Percentiles rank a stretch among this genome's conserved stretches.
Evolutionary conservation across 2,888 invertebrate genomes (phyloP).

Genomic region (Stenotaenia linearis): DNA sequence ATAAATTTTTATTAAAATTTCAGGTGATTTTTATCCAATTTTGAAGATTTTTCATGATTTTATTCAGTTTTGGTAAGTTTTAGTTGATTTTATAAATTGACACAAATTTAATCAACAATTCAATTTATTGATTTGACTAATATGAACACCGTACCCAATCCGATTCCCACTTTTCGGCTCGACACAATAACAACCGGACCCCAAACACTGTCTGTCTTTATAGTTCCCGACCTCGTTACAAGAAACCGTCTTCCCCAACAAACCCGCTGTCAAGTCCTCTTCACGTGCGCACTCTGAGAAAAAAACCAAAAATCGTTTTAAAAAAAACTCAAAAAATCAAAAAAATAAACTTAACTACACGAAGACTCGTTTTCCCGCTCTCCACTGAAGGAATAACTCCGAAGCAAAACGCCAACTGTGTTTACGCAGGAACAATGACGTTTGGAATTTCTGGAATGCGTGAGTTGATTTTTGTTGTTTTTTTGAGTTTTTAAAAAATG

Average conservation of each 20-base stretch:
- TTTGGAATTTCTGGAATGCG: not conserved
- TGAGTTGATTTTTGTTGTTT: no score
- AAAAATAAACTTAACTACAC: not conserved
- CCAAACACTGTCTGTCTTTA: not conserved
- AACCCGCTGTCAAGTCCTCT: not conserved
- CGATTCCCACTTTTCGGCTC: not conserved
- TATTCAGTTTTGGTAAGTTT: not conserved
- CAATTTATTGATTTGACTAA: not conserved
- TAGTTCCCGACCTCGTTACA: slow-evolving; percentile 14
- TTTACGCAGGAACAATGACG: not conserved
- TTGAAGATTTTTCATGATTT: not conserved
- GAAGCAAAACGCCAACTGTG: not conserved
- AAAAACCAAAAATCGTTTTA: not conserved
- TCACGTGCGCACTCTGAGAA: not conserved
- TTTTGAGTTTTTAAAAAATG: no score
- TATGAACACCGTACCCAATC: not conserved
- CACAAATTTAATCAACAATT: not conserved
- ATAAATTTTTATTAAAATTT: no score
- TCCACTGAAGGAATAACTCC: not conserved
- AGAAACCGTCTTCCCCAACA: not conserved
- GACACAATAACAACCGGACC: slow-evolving; percentile 1
- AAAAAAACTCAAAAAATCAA: not conserved
- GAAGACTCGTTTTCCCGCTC: not conserved
- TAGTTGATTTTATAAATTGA: no score
- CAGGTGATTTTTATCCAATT: not conserved